Base-by-base conservation (phyloP, 2,113 vertebrate species). In the Narcine bancroftii region DNA sequence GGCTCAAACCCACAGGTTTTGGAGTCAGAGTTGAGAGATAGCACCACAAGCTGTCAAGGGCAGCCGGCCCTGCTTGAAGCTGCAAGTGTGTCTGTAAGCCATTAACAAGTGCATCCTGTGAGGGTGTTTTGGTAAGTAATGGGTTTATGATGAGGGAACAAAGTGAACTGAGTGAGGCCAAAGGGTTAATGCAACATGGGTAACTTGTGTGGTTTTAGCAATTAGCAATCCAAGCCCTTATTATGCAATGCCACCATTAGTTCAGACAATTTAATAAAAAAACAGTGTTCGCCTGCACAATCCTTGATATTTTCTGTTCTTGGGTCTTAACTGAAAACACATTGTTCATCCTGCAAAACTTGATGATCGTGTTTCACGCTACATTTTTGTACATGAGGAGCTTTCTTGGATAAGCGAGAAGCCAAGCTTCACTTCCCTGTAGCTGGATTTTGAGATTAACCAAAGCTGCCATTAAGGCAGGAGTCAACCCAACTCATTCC, bases 401-500 rank as follows among this genome's bases (percentile, higher is more conserved):
- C 29, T 87, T 87, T 87, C 15, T 87, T 60, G 81, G 81, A 85
- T 53, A 85, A 85, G n/a, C 53, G 50, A 63, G n/a, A 36, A 60
- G 81, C 81, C 81, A 87, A 87, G 11, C 17, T 33, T 6, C 9
- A 60, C 56, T 87, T 87, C 81, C 81, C 53, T 87, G 17, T 87
- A 87, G 81, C 81, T 87, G 81, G 81, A 36, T 87, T n/a, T 87
- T 87, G 33, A 87, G 56, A 87, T 87, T 87, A 87, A 36, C 53
- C 53, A 87, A 87, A 1, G n/a, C 19, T 56, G 26, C 81, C 81
- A 60, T 87, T n/a, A 87, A 60, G 53, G 81, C 33, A 87, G 19
- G 81, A 87, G 53, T 87, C 81, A 87, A 87, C 53, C 53, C 81
- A 87, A 87, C 81, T 60, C 81, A 60, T 87, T 60, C 53, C 81